A percentile compares a stretch with the other conserved stretches of the same genome.
phyloP scores from a whole-genome alignment of 2,888 invertebrate species.

The Orgyia antiqua region DNA sequence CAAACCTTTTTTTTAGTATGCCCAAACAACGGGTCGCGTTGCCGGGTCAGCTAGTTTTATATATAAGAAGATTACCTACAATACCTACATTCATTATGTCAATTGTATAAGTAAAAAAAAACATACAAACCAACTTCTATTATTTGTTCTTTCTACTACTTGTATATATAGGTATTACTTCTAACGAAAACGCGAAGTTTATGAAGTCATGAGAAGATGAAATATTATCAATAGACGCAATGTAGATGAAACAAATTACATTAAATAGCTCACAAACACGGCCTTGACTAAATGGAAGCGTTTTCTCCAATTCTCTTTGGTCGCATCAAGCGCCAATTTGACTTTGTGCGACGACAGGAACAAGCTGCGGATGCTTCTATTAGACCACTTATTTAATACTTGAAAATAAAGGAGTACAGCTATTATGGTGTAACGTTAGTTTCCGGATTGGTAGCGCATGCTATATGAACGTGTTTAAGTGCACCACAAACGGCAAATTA shows the following conservation, averaged over 20 bases:
- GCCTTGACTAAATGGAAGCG: constrained; percentile 19
- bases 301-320: constrained; percentile 30
- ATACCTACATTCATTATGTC: too few relatives aligned
- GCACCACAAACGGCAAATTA: too few relatives aligned
- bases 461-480: constrained; percentile 15
- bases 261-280: constrained; percentile 16
- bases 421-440: constrained; percentile 39
- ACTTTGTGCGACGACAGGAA: constrained; percentile 46
- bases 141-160: too few relatives aligned
- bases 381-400: constrained; percentile 56
- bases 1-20: too few relatives aligned
- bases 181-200: not conserved
- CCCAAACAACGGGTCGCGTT: too few relatives aligned
- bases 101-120: too few relatives aligned
- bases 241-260: constrained; percentile 14
- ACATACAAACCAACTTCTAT: too few relatives aligned
- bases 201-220: not conserved
- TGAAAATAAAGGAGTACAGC: constrained; percentile 49
- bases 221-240: constrained; percentile 1
- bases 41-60: too few relatives aligned
- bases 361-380: constrained; percentile 50
- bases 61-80: too few relatives aligned
- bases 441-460: constrained; percentile 29
- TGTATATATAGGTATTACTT: not conserved
- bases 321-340: constrained; percentile 26